These are phyloP conservation scores for Sylvia atricapilla DNA, from an alignment of 2,113 vertebrate species.

Conservation along the genomic window DNA sequence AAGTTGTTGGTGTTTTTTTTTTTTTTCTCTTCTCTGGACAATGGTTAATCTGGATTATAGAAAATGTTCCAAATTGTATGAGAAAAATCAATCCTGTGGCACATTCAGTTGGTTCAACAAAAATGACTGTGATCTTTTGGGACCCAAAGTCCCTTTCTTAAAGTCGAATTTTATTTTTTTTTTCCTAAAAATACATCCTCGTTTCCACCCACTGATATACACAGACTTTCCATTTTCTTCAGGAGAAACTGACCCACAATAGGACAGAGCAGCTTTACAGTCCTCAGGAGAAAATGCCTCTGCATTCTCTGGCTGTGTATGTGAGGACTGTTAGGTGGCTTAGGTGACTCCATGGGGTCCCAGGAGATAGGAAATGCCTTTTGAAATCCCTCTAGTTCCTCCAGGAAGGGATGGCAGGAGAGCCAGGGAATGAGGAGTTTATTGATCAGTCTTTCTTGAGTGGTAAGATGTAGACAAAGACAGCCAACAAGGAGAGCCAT, in stretches of 20 bases:
- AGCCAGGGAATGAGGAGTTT: not conserved
- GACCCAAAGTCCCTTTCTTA: not conserved
- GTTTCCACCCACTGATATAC: not conserved
- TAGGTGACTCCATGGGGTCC: fast-evolving
- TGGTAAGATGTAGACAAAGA: not conserved
- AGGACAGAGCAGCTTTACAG: not conserved
- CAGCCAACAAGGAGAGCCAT: not conserved
- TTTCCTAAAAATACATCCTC: not conserved
- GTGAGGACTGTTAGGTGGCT: not conserved
- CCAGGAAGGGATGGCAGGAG: not conserved
- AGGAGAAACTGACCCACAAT: not conserved
- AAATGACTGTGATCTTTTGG: not conserved
- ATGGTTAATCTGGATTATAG: slow-evolving; percentile 8
- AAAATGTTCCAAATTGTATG: not conserved
- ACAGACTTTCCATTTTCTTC: not conserved
- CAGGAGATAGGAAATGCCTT: not conserved
- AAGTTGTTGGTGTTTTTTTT: not conserved
- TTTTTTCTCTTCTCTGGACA: not conserved
- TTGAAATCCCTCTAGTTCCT: not conserved
- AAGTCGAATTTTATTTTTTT: not conserved
- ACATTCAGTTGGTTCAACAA: not conserved
- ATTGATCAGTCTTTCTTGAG: not conserved
- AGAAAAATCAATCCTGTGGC: slow-evolving; percentile 22
- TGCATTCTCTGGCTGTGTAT: not conserved
- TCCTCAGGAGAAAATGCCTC: not conserved